phyloP scores from a whole-genome alignment of 92 coral and sea anemone species.

The Heteractis magnifica region DNA sequence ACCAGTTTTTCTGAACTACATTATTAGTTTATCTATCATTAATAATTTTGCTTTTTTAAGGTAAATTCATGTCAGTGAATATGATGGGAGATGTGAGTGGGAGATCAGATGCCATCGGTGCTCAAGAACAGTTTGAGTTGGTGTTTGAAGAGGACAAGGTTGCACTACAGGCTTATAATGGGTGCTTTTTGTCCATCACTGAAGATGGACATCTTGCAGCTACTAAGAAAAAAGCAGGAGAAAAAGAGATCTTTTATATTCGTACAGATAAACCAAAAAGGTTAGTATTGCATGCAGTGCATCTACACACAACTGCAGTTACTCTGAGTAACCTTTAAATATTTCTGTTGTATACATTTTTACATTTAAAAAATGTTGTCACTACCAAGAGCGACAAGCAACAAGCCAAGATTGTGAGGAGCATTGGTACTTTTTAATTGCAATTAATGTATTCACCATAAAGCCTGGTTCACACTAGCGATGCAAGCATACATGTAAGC shows the following conservation, averaged over 20 bases:
- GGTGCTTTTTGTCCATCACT: slow-evolving; percentile 80
- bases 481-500: too few relatives aligned
- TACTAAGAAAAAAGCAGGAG: slow-evolving; percentile 70
- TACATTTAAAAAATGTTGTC: too few relatives aligned
- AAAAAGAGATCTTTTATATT: slow-evolving; percentile 76
- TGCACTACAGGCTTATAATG: slow-evolving; percentile 88
- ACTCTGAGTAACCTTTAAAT: too few relatives aligned
- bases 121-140: slow-evolving; percentile 85
- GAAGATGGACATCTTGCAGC: slow-evolving; percentile 79
- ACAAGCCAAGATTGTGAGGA: too few relatives aligned
- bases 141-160: slow-evolving; percentile 85
- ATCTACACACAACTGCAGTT: too few relatives aligned
- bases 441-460: too few relatives aligned
- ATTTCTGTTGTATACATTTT: too few relatives aligned
- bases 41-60: slow-evolving; percentile 26
- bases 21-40: neutral
- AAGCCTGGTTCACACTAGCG: too few relatives aligned
- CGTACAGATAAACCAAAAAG: slow-evolving; percentile 76
- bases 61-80: slow-evolving; percentile 81
- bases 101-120: slow-evolving; percentile 90
- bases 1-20: neutral
- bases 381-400: too few relatives aligned
- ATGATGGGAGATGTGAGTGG: slow-evolving; percentile 94
- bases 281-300: slow-evolving; percentile 32
- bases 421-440: too few relatives aligned